phyloP scores from a whole-genome alignment of 2,113 vertebrate species.

The Riparia riparia region DNA sequence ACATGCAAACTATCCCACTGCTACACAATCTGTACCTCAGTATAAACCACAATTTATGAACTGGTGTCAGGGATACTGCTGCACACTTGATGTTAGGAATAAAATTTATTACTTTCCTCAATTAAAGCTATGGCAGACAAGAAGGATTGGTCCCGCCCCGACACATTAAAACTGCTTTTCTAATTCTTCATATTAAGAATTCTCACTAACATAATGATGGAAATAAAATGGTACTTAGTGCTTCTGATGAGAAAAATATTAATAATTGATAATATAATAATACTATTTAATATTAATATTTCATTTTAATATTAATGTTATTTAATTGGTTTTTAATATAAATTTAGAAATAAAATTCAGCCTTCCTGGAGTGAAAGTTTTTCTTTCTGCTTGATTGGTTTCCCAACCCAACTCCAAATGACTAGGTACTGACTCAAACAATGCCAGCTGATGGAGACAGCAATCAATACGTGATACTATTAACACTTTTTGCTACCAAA shows the following conservation, averaged over 20 bases:
- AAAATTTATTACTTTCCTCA: neutral
- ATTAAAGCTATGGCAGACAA: neutral
- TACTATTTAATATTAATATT: neutral
- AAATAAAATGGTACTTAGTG: neutral
- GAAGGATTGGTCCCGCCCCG: neutral
- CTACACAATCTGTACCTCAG: neutral
- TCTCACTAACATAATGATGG: neutral
- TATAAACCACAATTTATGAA: neutral
- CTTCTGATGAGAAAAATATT: neutral
- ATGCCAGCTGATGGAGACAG: neutral
- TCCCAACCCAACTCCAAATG: neutral
- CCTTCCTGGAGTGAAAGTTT: neutral
- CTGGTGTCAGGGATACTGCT: neutral
- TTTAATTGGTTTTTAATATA: constrained; percentile 26
- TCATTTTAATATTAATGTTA: neutral
- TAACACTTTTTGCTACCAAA: neutral
- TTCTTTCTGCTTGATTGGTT: constrained; percentile 8
- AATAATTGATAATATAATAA: neutral
- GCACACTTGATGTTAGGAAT: neutral
- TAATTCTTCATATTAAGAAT: neutral
- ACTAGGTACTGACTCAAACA: neutral
- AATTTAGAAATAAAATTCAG: neutral
- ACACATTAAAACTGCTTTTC: neutral
- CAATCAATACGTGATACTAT: neutral
- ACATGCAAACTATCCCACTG: neutral